Base-by-base conservation (phyloP, 2,888 invertebrate genomes). In the Epinotia brunnichana region DNA sequence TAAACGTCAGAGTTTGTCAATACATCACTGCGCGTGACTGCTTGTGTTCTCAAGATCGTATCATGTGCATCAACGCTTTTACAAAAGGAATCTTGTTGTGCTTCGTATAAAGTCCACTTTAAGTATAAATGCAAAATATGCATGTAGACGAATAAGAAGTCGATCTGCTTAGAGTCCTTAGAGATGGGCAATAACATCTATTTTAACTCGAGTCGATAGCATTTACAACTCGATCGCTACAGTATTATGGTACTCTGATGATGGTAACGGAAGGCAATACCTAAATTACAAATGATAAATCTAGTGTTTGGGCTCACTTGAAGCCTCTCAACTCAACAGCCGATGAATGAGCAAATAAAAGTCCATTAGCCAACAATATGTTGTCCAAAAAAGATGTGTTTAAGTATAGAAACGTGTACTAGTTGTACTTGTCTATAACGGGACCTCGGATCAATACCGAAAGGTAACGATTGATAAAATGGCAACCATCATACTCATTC, bases 1-100 rank as follows among this genome's bases (percentile, higher is more conserved):
- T 63, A 39, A 60, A 70, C 60, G 70, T 70, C 70, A 70, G 44
- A 19, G 41, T 53, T n/a, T 21, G 56, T 56, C 64, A 53, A 66
- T 70, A 63, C 59, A 70, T 70, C 70, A 60, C 24, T 41, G 17
- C 66, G 41, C 7, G 13, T 17, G 44, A 29, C 44, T 41, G 66
- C 39, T 56, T 56, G 21, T 35, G 41, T 66, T 17, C 54, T 41
- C 41, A 19, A 41, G 54, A 56, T 66, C 41, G 54, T 41, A 41
- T 13, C 51, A 17, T 10, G n/a, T 0, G 3, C 9, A 15, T 19
- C 4, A 10, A 11, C 19, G 5, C 17, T 53, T 9, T 17, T n/a
- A 29, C n/a, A 35, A 63, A 19, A 17, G 13, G 13, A 17, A 29
- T 17, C 51, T 35, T 63, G 1, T 24, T 19, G 3, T 19, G 5